Evolutionary conservation across 2,888 invertebrate species (phyloP).

Genomic region (Monochamus alternatus): DNA sequence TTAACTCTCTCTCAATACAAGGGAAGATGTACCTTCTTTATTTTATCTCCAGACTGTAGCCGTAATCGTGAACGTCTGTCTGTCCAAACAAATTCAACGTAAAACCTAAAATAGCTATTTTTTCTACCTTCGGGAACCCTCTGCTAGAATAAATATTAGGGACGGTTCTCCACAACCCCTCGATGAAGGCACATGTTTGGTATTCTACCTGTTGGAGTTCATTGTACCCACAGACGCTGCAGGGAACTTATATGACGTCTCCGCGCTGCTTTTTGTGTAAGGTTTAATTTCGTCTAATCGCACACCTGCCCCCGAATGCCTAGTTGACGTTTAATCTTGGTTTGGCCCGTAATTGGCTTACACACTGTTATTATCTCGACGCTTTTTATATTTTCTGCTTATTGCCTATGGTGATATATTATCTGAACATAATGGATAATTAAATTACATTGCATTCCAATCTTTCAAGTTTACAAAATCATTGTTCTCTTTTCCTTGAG

Average conservation of each 20-base stretch:
- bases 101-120: neutral
- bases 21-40: too few species aligned
- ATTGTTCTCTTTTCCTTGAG: too few species aligned
- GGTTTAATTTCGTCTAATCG: conserved; percentile 33
- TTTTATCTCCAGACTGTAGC: too few species aligned
- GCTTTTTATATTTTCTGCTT: too few species aligned
- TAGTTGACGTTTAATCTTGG: neutral
- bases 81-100: conserved; percentile 18
- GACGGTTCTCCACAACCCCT: conserved; percentile 13
- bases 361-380: neutral
- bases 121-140: conserved; percentile 1
- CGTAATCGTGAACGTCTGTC: neutral
- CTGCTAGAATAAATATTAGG: neutral
- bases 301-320: conserved; percentile 30
- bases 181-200: conserved; percentile 27
- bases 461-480: too few species aligned
- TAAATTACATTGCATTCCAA: too few species aligned
- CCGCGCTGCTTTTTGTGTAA: conserved; percentile 28
- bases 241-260: conserved; percentile 26
- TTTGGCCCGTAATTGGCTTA: neutral
- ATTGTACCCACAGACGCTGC: conserved; percentile 27
- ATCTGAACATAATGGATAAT: too few species aligned
- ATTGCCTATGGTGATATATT: too few species aligned
- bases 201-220: conserved; percentile 39
- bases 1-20: too few species aligned